phyloP scores from a whole-genome alignment of 2,888 invertebrate genomes.

The Ennomos quercinarius region DNA sequence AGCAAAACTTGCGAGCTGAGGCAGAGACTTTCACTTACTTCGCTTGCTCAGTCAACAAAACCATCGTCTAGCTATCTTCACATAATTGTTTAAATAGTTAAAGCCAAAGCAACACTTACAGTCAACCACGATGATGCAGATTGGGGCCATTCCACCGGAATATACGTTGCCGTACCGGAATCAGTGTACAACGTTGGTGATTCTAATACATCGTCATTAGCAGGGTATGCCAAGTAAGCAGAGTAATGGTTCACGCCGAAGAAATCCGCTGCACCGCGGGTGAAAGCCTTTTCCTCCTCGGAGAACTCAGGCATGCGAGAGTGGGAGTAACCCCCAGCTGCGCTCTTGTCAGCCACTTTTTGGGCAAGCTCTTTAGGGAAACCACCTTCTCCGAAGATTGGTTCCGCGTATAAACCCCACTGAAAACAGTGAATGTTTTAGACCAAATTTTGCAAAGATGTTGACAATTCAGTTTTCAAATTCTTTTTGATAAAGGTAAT shows the following conservation, averaged over 20 bases:
- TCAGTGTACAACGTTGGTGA: slow-evolving; percentile 50
- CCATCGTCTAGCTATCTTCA: too few relatives aligned
- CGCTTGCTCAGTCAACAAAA: too few relatives aligned
- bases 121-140: slow-evolving; percentile 61
- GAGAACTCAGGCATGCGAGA: slow-evolving; percentile 79
- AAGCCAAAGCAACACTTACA: slow-evolving; percentile 46
- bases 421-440: slow-evolving; percentile 30
- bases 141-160: slow-evolving; percentile 53
- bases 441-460: too few relatives aligned
- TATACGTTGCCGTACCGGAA: slow-evolving; percentile 41
- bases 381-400: slow-evolving; percentile 80
- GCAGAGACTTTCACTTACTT: too few relatives aligned
- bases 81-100: background rate
- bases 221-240: slow-evolving; percentile 54
- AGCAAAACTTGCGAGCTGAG: too few relatives aligned
- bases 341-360: slow-evolving; percentile 72
- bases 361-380: slow-evolving; percentile 78
- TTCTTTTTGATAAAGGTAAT: too few relatives aligned
- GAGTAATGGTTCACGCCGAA: slow-evolving; percentile 89
- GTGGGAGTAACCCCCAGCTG: slow-evolving; percentile 64
- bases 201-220: slow-evolving; percentile 26
- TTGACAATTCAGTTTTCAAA: too few relatives aligned
- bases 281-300: slow-evolving; percentile 61
- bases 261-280: slow-evolving; percentile 66
- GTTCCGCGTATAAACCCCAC: slow-evolving; percentile 78